phyloP scores from a whole-genome alignment of 2,113 vertebrate genomes.

The Leucopsar rothschildi region DNA sequence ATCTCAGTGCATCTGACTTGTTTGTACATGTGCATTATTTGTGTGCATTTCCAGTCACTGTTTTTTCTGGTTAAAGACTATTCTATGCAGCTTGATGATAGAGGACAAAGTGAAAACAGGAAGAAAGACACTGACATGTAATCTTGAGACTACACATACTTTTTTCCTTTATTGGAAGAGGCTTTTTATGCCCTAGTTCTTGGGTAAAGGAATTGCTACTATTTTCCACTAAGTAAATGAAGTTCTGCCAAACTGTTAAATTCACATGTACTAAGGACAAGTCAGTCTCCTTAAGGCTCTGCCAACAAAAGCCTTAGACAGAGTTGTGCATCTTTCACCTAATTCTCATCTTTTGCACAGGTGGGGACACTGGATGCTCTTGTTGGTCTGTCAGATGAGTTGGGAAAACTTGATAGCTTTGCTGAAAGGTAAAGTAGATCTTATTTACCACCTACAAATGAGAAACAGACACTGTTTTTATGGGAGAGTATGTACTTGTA shows the following conservation, averaged over 20 bases:
- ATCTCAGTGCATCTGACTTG: neutral
- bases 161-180: constrained; percentile 26
- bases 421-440: constrained; percentile 87
- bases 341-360: constrained; percentile 62
- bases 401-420: constrained; percentile 87
- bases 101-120: neutral
- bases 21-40: neutral
- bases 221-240: constrained; percentile 16
- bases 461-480: constrained; percentile 57
- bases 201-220: neutral
- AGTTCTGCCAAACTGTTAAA: neutral
- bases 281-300: neutral
- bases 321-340: neutral
- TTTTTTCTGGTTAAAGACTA: neutral
- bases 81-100: neutral
- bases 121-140: neutral
- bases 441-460: constrained; percentile 76
- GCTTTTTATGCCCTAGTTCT: neutral
- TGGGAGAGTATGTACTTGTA: constrained; percentile 47
- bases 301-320: neutral
- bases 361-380: constrained; percentile 93
- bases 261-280: neutral
- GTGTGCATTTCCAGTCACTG: neutral
- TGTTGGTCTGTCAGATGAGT: constrained; percentile 87
- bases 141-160: neutral